phyloP scores from a whole-genome alignment of 2,888 invertebrate genomes.

The Protonemura montana region DNA sequence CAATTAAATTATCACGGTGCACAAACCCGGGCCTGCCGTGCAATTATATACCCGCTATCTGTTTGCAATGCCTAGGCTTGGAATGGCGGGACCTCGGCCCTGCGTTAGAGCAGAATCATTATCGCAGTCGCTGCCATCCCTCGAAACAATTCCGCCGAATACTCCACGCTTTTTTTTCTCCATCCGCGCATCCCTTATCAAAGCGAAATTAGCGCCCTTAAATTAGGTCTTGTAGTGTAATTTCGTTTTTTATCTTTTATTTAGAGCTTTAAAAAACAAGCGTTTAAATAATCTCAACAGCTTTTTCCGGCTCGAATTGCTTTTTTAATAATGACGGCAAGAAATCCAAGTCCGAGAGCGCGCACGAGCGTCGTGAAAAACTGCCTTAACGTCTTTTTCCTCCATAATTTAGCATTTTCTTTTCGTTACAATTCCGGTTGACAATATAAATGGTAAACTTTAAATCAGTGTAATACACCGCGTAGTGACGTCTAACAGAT shows the following conservation, averaged over 20 bases:
- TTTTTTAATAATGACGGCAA: neutral
- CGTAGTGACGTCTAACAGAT: neutral
- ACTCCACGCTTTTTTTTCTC: neutral
- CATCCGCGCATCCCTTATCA: neutral
- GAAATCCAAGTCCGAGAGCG: neutral
- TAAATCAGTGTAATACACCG: conserved; percentile 12
- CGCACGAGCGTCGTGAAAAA: neutral
- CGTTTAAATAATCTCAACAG: conserved; percentile 12
- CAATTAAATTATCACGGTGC: conserved; percentile 7
- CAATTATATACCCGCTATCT: neutral
- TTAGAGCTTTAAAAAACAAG: neutral
- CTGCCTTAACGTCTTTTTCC: neutral
- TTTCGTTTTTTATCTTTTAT: neutral
- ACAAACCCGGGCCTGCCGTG: neutral
- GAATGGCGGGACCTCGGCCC: neutral
- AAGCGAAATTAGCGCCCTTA: neutral
- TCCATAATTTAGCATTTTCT: neutral
- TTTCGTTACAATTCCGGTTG: conserved; percentile 9
- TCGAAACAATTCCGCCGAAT: neutral
- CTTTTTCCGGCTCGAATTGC: conserved; percentile 7
- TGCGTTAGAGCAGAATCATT: neutral
- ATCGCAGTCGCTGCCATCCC: neutral
- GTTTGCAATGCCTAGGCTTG: neutral
- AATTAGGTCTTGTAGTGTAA: neutral
- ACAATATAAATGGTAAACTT: conserved; percentile 12